These are phyloP conservation scores for Anarhynchus alexandrinus DNA, from an alignment of 2,113 vertebrate genomes.

Conservation along the genomic window DNA sequence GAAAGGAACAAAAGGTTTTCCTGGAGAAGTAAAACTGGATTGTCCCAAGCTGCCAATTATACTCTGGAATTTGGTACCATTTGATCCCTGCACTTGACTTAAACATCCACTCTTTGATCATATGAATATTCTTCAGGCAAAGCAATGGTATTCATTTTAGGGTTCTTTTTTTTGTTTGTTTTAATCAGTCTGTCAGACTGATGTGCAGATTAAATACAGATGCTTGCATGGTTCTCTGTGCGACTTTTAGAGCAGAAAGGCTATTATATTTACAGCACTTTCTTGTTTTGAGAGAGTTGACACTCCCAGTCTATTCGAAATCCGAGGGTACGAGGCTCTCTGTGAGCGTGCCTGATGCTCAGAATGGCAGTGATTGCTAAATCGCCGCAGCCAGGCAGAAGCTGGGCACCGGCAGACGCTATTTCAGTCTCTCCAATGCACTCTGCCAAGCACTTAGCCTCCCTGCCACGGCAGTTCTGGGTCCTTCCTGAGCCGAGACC, in stretches of 20 bases:
- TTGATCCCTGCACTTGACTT: conserved; percentile 61
- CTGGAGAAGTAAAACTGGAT: neutral
- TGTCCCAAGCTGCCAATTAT: neutral
- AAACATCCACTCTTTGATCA: conserved; percentile 49
- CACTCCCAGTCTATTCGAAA: neutral
- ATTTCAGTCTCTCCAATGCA: neutral
- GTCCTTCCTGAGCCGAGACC: neutral
- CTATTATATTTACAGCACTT: conserved; percentile 25
- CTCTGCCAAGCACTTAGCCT: neutral
- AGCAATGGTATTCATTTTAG: conserved; percentile 31
- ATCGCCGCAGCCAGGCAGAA: neutral
- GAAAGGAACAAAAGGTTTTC: neutral
- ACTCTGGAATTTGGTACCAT: conserved; percentile 32
- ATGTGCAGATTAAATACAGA: conserved; percentile 61
- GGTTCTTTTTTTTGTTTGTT: neutral
- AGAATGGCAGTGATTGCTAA: neutral
- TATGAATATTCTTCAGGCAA: conserved; percentile 46
- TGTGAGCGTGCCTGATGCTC: neutral
- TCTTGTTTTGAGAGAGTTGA: neutral
- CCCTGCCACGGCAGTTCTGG: neutral
- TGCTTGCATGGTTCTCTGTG: conserved; percentile 40
- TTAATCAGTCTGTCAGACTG: conserved; percentile 34
- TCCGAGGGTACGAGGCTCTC: neutral
- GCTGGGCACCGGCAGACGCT: neutral
- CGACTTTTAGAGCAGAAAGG: conserved; percentile 17